Conservation (phyloP, 1,140 invertebrate genomes). For the Monochamus saltuarius region DNA sequence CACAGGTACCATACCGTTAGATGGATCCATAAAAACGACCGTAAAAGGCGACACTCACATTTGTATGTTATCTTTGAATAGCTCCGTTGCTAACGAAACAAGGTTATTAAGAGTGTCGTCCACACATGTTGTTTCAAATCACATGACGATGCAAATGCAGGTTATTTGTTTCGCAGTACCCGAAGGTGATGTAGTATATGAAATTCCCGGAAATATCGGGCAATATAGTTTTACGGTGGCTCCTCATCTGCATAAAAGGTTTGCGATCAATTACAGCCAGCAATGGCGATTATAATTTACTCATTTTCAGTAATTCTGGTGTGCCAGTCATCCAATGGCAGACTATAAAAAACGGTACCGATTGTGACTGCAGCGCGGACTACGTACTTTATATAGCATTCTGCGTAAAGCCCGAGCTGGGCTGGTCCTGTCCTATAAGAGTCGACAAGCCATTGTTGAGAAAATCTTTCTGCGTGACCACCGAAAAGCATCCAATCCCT, state of each 20-base stretch:
- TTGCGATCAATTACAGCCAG: not conserved
- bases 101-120: conserved; percentile 57
- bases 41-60: conserved; percentile 56
- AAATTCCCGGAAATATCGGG: conserved; percentile 50
- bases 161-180: conserved; percentile 56
- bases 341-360: conserved; percentile 30
- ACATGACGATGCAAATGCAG: conserved; percentile 54
- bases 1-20: conserved; percentile 58
- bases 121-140: conserved; percentile 59
- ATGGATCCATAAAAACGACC: conserved; percentile 56
- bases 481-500: conserved; percentile 44
- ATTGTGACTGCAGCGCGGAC: conserved; percentile 29
- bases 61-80: conserved; percentile 55
- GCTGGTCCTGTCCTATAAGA: conserved; percentile 58
- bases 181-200: conserved; percentile 44
- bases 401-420: conserved; percentile 49
- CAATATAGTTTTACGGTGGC: conserved; percentile 50
- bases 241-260: conserved; percentile 53
- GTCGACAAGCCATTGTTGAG: conserved; percentile 55
- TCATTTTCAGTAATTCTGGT: conserved; percentile 51
- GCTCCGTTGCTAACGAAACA: conserved; percentile 57
- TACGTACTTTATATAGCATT: conserved; percentile 51
- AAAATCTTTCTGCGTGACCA: conserved; percentile 51
- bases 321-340: conserved; percentile 56
- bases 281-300: conserved; percentile 24